These are phyloP conservation scores for Pachycephus smyrnensis DNA, from an alignment of 2,888 invertebrate genomes.

Conservation along the genomic window DNA sequence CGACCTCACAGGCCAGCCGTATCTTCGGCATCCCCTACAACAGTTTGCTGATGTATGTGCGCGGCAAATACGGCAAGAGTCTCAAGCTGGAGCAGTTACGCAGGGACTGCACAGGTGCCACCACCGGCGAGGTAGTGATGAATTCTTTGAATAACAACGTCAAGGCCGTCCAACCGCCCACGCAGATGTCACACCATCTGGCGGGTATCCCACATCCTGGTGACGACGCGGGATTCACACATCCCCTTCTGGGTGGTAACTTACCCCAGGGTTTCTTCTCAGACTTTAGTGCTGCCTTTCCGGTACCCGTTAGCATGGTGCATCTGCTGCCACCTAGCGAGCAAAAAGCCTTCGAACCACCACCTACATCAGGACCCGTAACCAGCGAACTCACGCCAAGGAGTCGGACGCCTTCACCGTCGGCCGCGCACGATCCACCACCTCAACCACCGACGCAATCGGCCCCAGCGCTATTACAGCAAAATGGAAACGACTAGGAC, in stretches of 20 bases:
- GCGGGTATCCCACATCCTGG: conserved; percentile 51
- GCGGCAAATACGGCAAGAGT: conserved; percentile 94
- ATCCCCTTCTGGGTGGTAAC: conserved; percentile 54
- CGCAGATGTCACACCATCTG: conserved; percentile 52
- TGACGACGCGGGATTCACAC: conserved; percentile 47
- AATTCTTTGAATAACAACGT: conserved; percentile 70
- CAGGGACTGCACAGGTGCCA: conserved; percentile 89
- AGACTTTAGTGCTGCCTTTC: conserved; percentile 83
- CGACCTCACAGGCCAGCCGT: conserved; percentile 90
- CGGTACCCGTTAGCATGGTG: conserved; percentile 87
- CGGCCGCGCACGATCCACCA: conserved; percentile 55
- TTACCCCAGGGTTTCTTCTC: conserved; percentile 85
- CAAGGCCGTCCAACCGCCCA: conserved; percentile 67
- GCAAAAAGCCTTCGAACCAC: conserved; percentile 76
- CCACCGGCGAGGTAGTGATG: conserved; percentile 75
- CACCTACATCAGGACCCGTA: conserved; percentile 39
- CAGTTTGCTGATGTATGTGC: conserved; percentile 90
- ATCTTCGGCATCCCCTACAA: conserved; percentile 95
- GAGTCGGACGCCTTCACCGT: conserved; percentile 57
- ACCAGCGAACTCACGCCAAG: conserved; percentile 33
- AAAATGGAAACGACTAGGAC: conserved; percentile 83
- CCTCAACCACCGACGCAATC: conserved; percentile 72
- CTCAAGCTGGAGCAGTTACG: conserved; percentile 88
- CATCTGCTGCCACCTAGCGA: conserved; percentile 85
- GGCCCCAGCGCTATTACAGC: conserved; percentile 77